Percentiles rank a stretch among this genome's conserved stretches.
Evolutionary conservation across 2,797 vertebrate species (phyloP).

Genomic region (Molossus alvarezi): DNA sequence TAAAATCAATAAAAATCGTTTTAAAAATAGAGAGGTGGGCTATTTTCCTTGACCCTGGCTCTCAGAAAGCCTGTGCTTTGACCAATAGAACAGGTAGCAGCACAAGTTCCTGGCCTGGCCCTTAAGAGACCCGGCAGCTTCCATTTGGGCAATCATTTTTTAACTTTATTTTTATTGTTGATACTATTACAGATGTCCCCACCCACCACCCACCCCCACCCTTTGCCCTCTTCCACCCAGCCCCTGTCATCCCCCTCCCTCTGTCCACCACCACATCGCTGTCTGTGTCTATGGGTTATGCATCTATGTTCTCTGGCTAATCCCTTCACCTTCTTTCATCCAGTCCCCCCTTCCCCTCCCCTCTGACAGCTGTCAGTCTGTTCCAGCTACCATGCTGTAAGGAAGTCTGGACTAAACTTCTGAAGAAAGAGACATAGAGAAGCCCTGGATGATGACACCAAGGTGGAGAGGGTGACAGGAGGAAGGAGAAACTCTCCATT

Average conservation of each 20-base stretch:
- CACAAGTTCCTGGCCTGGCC: not conserved
- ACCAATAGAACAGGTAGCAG: not conserved
- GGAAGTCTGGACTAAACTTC: not conserved
- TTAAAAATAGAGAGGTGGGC: not conserved
- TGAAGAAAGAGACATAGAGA: not conserved
- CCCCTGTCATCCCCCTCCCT: not conserved
- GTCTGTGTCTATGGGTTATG: no score
- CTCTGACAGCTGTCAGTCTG: no score
- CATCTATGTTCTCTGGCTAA: no score
- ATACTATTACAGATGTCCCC: not conserved
- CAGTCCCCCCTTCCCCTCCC: no score
- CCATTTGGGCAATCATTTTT: not conserved
- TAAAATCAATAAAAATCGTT: not conserved
- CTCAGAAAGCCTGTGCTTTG: not conserved
- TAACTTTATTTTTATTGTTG: not conserved
- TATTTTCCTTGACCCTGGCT: slow-evolving; percentile 1
- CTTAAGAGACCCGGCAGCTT: not conserved
- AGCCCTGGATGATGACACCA: not conserved
- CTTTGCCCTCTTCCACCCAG: not conserved
- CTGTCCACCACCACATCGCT: not conserved
- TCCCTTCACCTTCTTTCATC: no score
- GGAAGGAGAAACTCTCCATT: not conserved
- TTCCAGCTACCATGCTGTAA: not conserved
- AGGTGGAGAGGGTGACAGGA: not conserved
- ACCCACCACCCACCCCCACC: not conserved